Conservation (phyloP, 2,797 vertebrate genomes). For the Parauchenoglanis punctatus region DNA sequence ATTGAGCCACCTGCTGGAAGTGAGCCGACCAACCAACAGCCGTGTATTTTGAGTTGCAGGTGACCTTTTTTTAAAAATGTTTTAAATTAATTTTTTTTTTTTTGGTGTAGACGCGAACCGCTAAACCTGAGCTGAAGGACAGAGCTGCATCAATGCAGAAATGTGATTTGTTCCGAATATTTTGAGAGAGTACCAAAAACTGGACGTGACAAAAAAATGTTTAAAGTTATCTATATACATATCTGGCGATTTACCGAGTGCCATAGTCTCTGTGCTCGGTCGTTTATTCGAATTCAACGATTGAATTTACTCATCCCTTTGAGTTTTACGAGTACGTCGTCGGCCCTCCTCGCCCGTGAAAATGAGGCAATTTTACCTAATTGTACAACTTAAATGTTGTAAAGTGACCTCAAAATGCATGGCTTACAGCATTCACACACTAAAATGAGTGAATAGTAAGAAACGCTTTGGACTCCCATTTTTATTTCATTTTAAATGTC, state of each 20-base stretch:
- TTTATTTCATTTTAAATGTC: not conserved
- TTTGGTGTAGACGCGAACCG: too few species aligned
- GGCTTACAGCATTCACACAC: not conserved
- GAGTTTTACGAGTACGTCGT: not conserved
- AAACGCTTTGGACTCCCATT: not conserved
- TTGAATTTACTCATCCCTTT: not conserved
- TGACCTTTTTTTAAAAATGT: too few species aligned
- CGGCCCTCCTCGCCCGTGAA: too few species aligned
- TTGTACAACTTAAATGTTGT: not conserved
- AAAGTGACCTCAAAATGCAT: not conserved
- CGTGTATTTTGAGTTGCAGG: not conserved
- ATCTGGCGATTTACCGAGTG: not conserved
- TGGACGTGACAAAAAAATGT: not conserved
- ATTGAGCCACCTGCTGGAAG: not conserved
- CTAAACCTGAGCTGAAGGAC: not conserved
- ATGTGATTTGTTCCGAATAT: not conserved
- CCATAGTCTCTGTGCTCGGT: not conserved
- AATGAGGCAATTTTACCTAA: not conserved
- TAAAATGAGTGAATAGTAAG: not conserved
- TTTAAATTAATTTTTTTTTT: too few species aligned
- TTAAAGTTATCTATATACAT: not conserved
- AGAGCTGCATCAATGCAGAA: not conserved
- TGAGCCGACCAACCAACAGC: not conserved
- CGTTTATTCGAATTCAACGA: not conserved
- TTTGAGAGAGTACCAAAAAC: not conserved